Evolutionary conservation across 2,797 vertebrate species (phyloP), one percentile per base, ranked within the genome.

Genomic region (Trachurus trachurus): DNA sequence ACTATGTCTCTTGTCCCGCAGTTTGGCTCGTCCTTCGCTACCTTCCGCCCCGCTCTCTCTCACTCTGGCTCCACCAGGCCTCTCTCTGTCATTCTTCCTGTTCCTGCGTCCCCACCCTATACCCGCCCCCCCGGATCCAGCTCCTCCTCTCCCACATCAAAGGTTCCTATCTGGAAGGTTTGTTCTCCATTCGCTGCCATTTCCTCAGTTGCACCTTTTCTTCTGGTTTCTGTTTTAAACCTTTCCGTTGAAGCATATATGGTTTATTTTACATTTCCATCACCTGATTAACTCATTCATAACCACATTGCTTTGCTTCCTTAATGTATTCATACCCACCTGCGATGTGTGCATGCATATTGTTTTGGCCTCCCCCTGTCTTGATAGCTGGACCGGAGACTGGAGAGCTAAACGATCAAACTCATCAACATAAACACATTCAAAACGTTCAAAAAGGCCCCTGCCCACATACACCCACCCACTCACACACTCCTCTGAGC

Each of bases 121-220:
- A 98, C 93, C 96, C 93, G 96, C 96, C 96, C 98, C 97, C 95
- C 97, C 87, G 98, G 98, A 96, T 97, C 97, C 95, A 96, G 97
- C 97, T 97, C 97, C 95, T 96, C 97, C 90, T 95, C 95, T 94
- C 98, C 97, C 96, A 98, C 98, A 96, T 98, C 98, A 97, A 98
- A 98, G 96, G 96, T 99, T 96, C 97, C 97, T 96, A 96, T 97
- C 95, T 99, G 98, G 98, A 99, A 99, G 98, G 98, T 99, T 99
- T 97, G 98, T 99, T 97, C 95, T 82, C 95, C 96, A 96, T 96
- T 93, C 86, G 87, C 91, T 89, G 60, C 87, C 91, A 87, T 88
- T 71, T 78, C 77, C 87, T 87, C 82, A 76, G 90, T 92, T 93
- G 88, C 83, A 73, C 64, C 70, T 84, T 89, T 63, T 29, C 81